Evolutionary conservation across 2,797 vertebrate species (phyloP), one percentile per base, ranked within the genome.

Genomic region (Phrynocephalus forsythii): DNA sequence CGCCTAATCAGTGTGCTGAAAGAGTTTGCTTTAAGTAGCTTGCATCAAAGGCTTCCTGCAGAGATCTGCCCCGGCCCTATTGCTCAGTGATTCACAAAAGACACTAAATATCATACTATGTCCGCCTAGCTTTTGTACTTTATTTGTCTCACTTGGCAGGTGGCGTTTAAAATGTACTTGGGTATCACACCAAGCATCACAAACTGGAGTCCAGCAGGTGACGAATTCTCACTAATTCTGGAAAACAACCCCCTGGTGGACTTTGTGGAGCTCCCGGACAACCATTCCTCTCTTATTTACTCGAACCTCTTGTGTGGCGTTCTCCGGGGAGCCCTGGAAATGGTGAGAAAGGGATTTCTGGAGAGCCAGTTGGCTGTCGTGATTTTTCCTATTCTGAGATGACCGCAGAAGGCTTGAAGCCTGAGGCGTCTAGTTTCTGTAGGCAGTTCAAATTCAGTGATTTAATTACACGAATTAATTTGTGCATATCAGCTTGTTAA

Each of bases 131-230:
- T 88, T 79, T 86, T 80, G 22, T 82, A 86, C 1, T 1, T 63
- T 2, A 68, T 86, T 66, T 89, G 10, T 91, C 50, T 95, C 77
- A 82, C 33, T 0, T 87, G 71, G 93, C 95, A 99, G 99, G 98
- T 99, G 89, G 99, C 98, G 0, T 99, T 99, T 94, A 99, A 99
- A 96, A 99, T 98, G 98, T 99, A 99, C 94, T 95, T 99, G 94
- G 99, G 99, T 90, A 96, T 98, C 95, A 99, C 98, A 81, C 99
- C 99, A 0, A 99, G 98, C 85, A 98, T 99, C 96, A 99, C 99
- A 93, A 99, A 99, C 95, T 99, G 99, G 99, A 99, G 98, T 94
- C 99, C 99, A 18, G 98, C 98, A 15, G 99, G 99, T 0, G 99
- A 99, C 0, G 99, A 99, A 91, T 99, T 99, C 97, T 99, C 99